These are phyloP conservation scores for Matsumurasca onukii DNA, from an alignment of 1,140 invertebrate species.

Conservation along the genomic window DNA sequence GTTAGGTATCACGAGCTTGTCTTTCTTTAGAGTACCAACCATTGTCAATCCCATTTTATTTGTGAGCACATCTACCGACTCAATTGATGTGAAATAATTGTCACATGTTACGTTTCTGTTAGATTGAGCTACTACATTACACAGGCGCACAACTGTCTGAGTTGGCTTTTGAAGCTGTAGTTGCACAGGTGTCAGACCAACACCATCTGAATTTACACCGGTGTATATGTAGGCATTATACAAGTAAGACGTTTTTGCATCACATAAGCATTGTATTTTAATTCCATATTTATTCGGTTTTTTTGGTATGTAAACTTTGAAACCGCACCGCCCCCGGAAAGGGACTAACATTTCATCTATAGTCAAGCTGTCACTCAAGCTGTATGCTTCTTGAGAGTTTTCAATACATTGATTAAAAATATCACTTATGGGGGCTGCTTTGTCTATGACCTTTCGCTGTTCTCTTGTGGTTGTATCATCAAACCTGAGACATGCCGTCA, in stretches of 20 bases:
- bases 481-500: constrained; percentile 21
- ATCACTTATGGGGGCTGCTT: constrained; percentile 39
- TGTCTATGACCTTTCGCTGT: constrained; percentile 24
- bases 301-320: constrained; percentile 46
- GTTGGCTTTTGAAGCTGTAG: constrained; percentile 19
- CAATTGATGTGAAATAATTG: constrained; percentile 49
- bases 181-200: constrained; percentile 8
- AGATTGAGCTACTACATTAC: constrained; percentile 39
- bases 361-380: constrained; percentile 11
- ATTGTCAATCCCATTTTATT: constrained; percentile 44
- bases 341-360: constrained; percentile 45
- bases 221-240: constrained; percentile 43
- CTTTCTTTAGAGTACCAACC: constrained; percentile 51
- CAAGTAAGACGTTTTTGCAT: constrained; percentile 43
- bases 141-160: constrained; percentile 25
- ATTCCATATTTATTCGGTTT: constrained; percentile 51
- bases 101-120: constrained; percentile 47
- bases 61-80: constrained; percentile 44
- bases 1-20: constrained; percentile 48
- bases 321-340: constrained; percentile 46
- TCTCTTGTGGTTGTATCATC: constrained; percentile 20
- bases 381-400: constrained; percentile 19
- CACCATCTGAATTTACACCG: constrained; percentile 38
- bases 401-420: constrained; percentile 30
- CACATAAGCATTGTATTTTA: constrained; percentile 44